phyloP scores from a whole-genome alignment of 1,140 invertebrate species.

The Bombus polaris region DNA sequence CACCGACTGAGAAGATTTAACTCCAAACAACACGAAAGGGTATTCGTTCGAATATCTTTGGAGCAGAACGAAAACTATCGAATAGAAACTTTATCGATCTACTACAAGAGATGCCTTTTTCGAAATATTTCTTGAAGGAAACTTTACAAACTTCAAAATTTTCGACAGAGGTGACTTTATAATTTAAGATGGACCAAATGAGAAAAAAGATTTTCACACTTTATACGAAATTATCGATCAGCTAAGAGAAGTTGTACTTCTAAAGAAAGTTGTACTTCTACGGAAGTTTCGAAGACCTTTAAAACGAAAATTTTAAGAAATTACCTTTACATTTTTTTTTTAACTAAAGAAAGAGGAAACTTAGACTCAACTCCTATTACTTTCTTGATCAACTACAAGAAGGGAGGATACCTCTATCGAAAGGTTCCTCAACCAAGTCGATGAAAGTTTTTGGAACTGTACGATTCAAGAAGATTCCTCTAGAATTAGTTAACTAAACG shows the following conservation, averaged over 20 bases:
- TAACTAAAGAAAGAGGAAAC: not conserved
- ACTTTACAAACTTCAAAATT: not conserved
- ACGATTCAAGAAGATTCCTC: not conserved
- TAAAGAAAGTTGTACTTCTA: not conserved
- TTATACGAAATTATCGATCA: not conserved
- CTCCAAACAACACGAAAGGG: too few species aligned
- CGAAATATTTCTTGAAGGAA: not conserved
- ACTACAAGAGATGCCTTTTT: not conserved
- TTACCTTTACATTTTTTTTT: not conserved
- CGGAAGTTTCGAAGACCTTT: not conserved
- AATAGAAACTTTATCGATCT: not conserved
- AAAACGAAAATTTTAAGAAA: not conserved
- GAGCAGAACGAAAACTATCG: too few species aligned
- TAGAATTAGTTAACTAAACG: not conserved
- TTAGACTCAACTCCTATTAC: not conserved
- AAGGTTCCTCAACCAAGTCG: not conserved
- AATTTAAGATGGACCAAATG: not conserved
- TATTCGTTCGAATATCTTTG: too few species aligned
- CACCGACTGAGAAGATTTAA: too few species aligned
- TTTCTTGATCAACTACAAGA: slow-evolving; percentile 6
- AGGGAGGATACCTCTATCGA: not conserved
- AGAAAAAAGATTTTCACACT: not conserved
- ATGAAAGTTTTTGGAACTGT: not conserved
- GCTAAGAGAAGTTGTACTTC: too few species aligned
- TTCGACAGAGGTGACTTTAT: too few species aligned